Evolutionary conservation across 2,797 vertebrate genomes (phyloP), one percentile per base, ranked within the genome.

Genomic region (Gambelia wislizenii): DNA sequence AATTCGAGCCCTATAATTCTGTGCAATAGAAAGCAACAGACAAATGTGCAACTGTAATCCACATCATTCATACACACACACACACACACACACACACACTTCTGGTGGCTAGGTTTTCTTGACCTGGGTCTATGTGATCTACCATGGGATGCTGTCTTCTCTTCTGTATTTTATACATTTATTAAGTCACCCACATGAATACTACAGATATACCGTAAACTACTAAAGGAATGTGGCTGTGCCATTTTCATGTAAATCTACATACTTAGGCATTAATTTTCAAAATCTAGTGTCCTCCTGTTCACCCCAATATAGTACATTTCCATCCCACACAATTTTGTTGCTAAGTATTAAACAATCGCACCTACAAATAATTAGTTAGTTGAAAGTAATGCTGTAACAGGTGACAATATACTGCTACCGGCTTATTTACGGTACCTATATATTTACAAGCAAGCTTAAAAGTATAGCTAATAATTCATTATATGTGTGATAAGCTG

Each of bases 1-100:
- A 84, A 56, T 76, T 76, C 33, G 64, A 67, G 54, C 39, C n/a
- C 52, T 85, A 61, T 76, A 84, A 56, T 76, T 85, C 27, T 44
- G 36, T 61, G 52, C 27, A 85, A 75, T 13, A 76, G 54, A 76
- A 75, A 76, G 33, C 72, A 75, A 39, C 27, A 33, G 52, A 75
- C 47, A 75, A 84, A 82, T n/a, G 81, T 30, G 22, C 69, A 36
- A 70, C 3, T 47, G 20, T 12, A 76, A 83, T 47, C 80, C 1
- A 2, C 42, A 74, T 84, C 61, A 12, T 89, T 89, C 0, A 7
- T 18, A 42, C 25, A 42, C 61, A 67, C 8, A 67, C 61, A 67
- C 8, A 30, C 25, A 67, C 56, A 49, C 13, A 42, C 27, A 67
- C 25, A 30, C 61, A 64, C 7, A 30, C 1, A 1, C 27, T 67